Base-by-base conservation (phyloP, 2,888 invertebrate genomes). In the Carabus problematicus region DNA sequence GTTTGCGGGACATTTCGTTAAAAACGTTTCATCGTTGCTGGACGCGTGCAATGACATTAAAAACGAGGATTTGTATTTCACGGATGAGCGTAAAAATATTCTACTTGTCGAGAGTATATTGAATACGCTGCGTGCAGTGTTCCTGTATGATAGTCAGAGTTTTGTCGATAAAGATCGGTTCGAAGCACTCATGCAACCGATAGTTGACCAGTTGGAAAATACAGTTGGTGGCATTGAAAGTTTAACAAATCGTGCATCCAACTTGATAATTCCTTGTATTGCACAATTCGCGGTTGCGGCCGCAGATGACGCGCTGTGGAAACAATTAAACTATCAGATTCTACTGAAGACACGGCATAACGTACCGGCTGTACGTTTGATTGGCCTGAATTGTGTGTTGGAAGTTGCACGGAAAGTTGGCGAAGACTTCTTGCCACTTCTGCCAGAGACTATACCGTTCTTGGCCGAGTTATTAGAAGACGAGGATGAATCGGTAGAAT, bases 401-500 rank as follows among this genome's bases (percentile, higher is more conserved):
- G 90, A 91, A 74, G 88, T 95, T 76, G 94, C 93, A 2, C 87
- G 88, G 58, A 94, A 92, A 78, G 84, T 97, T 1, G 95, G 94
- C 2, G 94, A 94, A 79, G 94, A 94, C 77, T 97, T 95, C 83
- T 85, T 95, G 75, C 90, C 94, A 0, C 84, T 97, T 0, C 81
- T 97, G 60, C 95, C 97, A 0, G 97, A 98, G 79, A 95, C 95
- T 3, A 92, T 97, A 71, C 97, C 97, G 0, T 97, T 97, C 85
- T 84, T 98, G 42, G 94, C 96, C 0, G 97, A 98, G 79, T 84
- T 98, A 12, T 85, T 97, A 74, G 97, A 97, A 84, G 97, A 95
- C 77, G 94, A 94, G 73, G 91, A 93, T 72, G 89, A 91, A 72
- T 86, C 85, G 41, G 95, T 96, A 42, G 96, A 96, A 79, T 85